Evolutionary conservation across 1,140 invertebrate genomes (phyloP).

Genomic region (Yoshiicerus persimilis): DNA sequence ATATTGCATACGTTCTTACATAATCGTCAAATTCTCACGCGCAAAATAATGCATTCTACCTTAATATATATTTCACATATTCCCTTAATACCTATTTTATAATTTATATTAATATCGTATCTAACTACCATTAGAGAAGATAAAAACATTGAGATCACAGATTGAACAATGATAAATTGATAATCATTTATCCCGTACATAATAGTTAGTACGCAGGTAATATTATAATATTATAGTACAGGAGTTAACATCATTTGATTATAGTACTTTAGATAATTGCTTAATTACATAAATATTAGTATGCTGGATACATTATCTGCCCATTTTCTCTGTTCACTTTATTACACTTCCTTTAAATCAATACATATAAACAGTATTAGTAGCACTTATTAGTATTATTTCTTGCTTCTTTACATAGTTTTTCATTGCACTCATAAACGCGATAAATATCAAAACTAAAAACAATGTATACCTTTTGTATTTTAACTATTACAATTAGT

Average conservation of each 20-base stretch:
- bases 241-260: background rate
- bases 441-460: background rate
- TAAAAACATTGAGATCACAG: slow-evolving; percentile 34
- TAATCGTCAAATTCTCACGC: background rate
- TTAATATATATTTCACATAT: background rate
- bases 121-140: background rate
- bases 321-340: too few species aligned
- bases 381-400: background rate
- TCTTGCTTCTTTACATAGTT: background rate
- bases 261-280: background rate
- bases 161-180: slow-evolving; percentile 33
- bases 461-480: background rate
- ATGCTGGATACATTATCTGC: background rate
- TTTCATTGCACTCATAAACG: background rate
- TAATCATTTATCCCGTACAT: background rate
- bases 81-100: background rate
- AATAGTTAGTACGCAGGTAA: background rate
- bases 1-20: background rate
- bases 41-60: background rate
- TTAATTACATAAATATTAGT: background rate
- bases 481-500: background rate
- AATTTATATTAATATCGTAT: too few species aligned
- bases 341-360: background rate
- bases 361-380: background rate
- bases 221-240: background rate